Conservation (phyloP, 2,797 vertebrate genomes). For the Chromis chromis region DNA sequence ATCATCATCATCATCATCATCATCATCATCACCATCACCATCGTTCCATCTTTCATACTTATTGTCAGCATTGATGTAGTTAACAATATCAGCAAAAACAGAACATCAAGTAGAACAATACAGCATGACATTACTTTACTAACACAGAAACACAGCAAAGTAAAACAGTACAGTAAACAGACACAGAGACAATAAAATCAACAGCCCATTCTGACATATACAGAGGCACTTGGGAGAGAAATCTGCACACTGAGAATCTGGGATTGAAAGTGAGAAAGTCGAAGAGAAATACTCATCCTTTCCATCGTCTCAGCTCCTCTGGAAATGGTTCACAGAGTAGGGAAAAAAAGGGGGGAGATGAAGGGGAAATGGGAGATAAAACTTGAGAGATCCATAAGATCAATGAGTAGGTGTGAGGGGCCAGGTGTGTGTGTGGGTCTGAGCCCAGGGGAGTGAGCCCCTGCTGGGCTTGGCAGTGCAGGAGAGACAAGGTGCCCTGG, state of each 20-base stretch:
- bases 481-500: constrained; percentile 76
- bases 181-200: constrained; percentile 29
- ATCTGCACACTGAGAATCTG: constrained; percentile 40
- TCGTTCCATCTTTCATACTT: constrained; percentile 43
- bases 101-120: constrained; percentile 47
- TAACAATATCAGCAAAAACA: constrained; percentile 41
- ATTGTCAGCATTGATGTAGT: constrained; percentile 37
- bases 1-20: too few relatives aligned
- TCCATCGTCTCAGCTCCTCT: constrained; percentile 40
- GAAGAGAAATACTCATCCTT: constrained; percentile 77
- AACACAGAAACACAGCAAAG: constrained; percentile 43
- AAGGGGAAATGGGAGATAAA: constrained; percentile 52
- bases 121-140: constrained; percentile 18
- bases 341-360: constrained; percentile 29
- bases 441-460: constrained; percentile 78
- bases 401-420: constrained; percentile 63
- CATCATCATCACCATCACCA: too few relatives aligned
- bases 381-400: constrained; percentile 54
- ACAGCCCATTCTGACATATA: constrained; percentile 20
- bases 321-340: constrained; percentile 43
- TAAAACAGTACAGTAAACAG: constrained; percentile 24
- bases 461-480: constrained; percentile 75
- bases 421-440: constrained; percentile 75
- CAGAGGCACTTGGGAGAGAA: constrained; percentile 29
- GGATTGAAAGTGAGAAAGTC: constrained; percentile 31